Conservation (phyloP, 2,113 vertebrate species). For the Oncorhynchus keta region DNA sequence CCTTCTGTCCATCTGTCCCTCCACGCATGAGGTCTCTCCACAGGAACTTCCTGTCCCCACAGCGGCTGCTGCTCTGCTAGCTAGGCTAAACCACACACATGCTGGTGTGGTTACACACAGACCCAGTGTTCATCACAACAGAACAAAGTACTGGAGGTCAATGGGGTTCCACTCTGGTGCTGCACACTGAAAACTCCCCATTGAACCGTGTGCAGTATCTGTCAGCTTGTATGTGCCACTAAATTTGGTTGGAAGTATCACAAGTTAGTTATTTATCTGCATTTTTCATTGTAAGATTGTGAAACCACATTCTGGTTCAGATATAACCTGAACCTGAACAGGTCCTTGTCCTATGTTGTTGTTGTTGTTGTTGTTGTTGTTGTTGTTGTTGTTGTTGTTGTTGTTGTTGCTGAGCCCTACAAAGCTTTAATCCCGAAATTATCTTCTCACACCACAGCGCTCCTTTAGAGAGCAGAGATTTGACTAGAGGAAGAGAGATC, state of each 20-base stretch:
- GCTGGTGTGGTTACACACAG: neutral
- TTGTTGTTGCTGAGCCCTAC: conserved; percentile 4
- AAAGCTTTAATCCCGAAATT: conserved; percentile 35
- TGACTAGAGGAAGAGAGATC: conserved; percentile 40
- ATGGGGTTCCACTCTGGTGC: conserved; percentile 3
- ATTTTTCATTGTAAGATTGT: neutral
- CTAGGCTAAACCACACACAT: neutral
- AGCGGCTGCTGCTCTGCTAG: conserved; percentile 13
- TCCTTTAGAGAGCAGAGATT: conserved; percentile 18
- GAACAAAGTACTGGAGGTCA: conserved; percentile 22
- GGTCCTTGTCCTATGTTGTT: neutral
- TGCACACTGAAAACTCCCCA: neutral
- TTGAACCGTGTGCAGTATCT: neutral
- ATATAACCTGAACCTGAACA: neutral
- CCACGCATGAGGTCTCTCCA: conserved; percentile 46
- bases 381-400: neutral
- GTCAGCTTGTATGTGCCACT: conserved; percentile 20
- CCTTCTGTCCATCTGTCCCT: neutral
- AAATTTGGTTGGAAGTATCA: too few relatives aligned
- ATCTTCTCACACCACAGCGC: neutral
- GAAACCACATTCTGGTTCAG: conserved; percentile 5
- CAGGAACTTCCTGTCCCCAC: conserved; percentile 61
- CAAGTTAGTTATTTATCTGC: too few relatives aligned
- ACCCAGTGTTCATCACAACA: neutral
- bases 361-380: neutral